A percentile compares a stretch with the other conserved stretches of the same genome.
Evolutionary conservation across 2,797 vertebrate species (phyloP).

Genomic region (Avahi laniger): DNA sequence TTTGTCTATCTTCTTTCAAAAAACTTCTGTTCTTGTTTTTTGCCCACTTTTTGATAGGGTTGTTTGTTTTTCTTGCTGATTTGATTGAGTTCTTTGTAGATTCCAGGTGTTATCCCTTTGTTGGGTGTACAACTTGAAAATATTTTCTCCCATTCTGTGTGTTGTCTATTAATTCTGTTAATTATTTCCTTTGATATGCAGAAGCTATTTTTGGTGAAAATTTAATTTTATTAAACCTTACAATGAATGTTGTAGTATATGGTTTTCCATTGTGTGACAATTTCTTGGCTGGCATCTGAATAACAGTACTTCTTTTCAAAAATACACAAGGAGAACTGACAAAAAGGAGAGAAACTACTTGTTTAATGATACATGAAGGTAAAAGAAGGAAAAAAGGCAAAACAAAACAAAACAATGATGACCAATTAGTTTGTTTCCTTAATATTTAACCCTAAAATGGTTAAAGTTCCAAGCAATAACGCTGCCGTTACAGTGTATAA

Average conservation of each 20-base stretch:
- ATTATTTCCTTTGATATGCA: too few species aligned
- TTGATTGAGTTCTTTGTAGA: too few species aligned
- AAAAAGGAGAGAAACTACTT: slow-evolving; percentile 55
- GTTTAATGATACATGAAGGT: slow-evolving; percentile 47
- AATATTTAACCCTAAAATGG: slow-evolving; percentile 44
- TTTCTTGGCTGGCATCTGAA: slow-evolving; percentile 70
- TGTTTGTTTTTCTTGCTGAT: too few species aligned
- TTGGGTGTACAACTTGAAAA: too few species aligned
- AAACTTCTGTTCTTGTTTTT: too few species aligned
- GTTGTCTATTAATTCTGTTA: too few species aligned
- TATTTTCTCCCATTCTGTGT: too few species aligned
- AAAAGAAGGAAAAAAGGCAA: background rate
- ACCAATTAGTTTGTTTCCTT: slow-evolving; percentile 49
- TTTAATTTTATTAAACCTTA: slow-evolving; percentile 79
- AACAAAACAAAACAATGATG: background rate
- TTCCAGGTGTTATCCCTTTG: too few species aligned
- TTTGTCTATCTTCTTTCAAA: too few species aligned
- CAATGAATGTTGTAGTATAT: slow-evolving; percentile 72
- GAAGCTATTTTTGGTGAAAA: slow-evolving; percentile 63
- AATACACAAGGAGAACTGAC: slow-evolving; percentile 66
- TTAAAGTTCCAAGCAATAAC: slow-evolving; percentile 14
- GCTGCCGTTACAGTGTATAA: background rate
- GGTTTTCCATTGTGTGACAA: slow-evolving; percentile 72
- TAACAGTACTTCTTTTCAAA: slow-evolving; percentile 71
- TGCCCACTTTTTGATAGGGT: too few species aligned